Evolutionary conservation across 1,140 invertebrate species (phyloP).

Genomic region (Nomia melanderi): DNA sequence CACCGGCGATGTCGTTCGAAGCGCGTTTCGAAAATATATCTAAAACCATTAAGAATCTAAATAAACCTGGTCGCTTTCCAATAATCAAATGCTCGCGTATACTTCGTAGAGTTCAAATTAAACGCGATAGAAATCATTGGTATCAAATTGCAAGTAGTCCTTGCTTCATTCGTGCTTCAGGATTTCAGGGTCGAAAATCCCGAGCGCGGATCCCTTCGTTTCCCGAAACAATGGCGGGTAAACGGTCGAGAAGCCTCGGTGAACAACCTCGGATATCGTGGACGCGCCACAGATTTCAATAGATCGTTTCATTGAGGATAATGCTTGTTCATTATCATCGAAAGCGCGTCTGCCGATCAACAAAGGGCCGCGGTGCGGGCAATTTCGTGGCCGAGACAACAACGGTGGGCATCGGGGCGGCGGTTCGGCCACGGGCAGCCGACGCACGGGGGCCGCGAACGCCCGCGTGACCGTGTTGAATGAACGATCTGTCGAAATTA

Average conservation of each 20-base stretch:
- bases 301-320: slow-evolving; percentile 60
- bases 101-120: too few species aligned
- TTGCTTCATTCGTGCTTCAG: too few species aligned
- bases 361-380: slow-evolving; percentile 37
- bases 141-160: too few species aligned
- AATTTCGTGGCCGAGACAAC: slow-evolving; percentile 48
- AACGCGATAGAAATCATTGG: too few species aligned
- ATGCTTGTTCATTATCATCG: slow-evolving; percentile 56
- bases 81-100: too few species aligned
- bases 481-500: slow-evolving; percentile 70
- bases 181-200: too few species aligned
- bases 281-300: slow-evolving; percentile 51
- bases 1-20: too few species aligned
- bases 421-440: slow-evolving; percentile 35
- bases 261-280: not conserved
- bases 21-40: too few species aligned
- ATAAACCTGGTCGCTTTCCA: too few species aligned
- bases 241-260: not conserved
- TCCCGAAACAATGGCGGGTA: not conserved
- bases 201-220: too few species aligned
- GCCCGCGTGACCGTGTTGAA: slow-evolving; percentile 59
- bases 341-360: slow-evolving; percentile 56
- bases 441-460: slow-evolving; percentile 3
- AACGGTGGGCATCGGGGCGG: slow-evolving; percentile 18
- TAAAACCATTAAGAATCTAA: too few species aligned